These are phyloP conservation scores for Fregata magnificens DNA, from an alignment of 2,113 vertebrate genomes.

Conservation along the genomic window DNA sequence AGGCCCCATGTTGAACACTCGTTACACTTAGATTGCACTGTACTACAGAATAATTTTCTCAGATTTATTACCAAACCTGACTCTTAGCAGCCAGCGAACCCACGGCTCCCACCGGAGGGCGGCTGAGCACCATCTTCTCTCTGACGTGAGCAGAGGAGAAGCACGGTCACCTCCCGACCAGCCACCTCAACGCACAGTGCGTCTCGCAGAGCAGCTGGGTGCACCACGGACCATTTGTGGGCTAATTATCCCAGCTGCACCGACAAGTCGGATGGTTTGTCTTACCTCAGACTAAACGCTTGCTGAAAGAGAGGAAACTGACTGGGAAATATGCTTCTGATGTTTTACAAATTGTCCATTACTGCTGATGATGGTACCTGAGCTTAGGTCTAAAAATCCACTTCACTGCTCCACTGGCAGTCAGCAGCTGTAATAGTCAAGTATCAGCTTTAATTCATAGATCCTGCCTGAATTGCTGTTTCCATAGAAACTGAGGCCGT, in stretches of 20 bases:
- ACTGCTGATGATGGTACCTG: background rate
- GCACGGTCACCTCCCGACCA: background rate
- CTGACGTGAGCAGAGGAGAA: background rate
- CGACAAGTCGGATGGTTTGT: accelerated
- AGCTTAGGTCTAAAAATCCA: background rate
- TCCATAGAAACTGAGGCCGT: constrained; percentile 57
- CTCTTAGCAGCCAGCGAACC: background rate
- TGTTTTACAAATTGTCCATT: background rate
- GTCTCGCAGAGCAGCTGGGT: background rate
- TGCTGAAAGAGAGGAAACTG: background rate
- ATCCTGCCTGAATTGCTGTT: constrained; percentile 33
- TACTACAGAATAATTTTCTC: background rate
- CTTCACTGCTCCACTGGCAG: background rate
- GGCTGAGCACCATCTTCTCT: background rate
- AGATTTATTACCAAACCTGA: background rate
- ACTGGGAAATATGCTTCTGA: background rate
- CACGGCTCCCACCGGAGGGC: accelerated
- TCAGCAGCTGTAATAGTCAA: background rate
- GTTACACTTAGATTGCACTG: accelerated
- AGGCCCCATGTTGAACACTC: background rate
- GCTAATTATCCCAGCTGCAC: accelerated
- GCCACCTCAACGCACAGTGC: accelerated
- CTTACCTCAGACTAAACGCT: background rate
- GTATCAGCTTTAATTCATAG: background rate
- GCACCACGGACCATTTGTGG: accelerated